Percentiles rank a stretch among this genome's conserved stretches.
These are phyloP conservation scores for Cryptus viduatorius DNA, from an alignment of 2,888 invertebrate genomes.

Conservation along the genomic window DNA sequence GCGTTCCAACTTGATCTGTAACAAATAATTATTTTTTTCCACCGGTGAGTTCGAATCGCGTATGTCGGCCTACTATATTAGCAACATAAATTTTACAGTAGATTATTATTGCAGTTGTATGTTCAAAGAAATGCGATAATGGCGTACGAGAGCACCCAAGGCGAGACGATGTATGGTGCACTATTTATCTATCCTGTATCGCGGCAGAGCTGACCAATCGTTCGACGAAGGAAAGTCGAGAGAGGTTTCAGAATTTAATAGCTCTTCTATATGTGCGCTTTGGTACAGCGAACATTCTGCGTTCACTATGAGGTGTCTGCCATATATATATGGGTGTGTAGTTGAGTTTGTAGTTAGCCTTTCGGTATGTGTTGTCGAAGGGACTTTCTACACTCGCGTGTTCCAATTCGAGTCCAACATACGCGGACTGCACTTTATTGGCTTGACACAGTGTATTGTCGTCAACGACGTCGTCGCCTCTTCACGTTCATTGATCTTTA, in stretches of 20 bases:
- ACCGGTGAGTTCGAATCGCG: neutral
- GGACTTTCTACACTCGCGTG: constrained; percentile 49
- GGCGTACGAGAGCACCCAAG: neutral
- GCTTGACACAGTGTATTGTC: constrained; percentile 25
- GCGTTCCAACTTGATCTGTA: constrained; percentile 97
- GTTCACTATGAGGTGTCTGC: constrained; percentile 16
- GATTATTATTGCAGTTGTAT: neutral
- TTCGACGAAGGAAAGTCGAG: constrained; percentile 16
- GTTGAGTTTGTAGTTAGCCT: neutral
- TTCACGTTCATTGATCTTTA: constrained; percentile 31
- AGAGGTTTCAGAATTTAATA: constrained; percentile 41
- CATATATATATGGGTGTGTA: neutral
- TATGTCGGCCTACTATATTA: constrained; percentile 1
- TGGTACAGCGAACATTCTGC: constrained; percentile 27
- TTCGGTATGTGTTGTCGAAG: constrained; percentile 26
- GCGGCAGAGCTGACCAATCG: constrained; percentile 16
- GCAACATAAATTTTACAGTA: constrained; percentile 6
- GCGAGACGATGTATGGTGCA: constrained; percentile 17
- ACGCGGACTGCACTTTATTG: constrained; percentile 16
- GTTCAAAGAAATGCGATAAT: constrained; percentile 7
- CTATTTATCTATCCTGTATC: constrained; percentile 15
- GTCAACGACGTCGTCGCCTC: constrained; percentile 18
- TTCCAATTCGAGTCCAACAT: constrained; percentile 46
- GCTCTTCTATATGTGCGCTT: constrained; percentile 24
- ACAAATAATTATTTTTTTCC: constrained; percentile 74